Evolutionary conservation across 2,888 invertebrate species (phyloP), one percentile per base, ranked within the genome.

Genomic region (Trachelus stipa): DNA sequence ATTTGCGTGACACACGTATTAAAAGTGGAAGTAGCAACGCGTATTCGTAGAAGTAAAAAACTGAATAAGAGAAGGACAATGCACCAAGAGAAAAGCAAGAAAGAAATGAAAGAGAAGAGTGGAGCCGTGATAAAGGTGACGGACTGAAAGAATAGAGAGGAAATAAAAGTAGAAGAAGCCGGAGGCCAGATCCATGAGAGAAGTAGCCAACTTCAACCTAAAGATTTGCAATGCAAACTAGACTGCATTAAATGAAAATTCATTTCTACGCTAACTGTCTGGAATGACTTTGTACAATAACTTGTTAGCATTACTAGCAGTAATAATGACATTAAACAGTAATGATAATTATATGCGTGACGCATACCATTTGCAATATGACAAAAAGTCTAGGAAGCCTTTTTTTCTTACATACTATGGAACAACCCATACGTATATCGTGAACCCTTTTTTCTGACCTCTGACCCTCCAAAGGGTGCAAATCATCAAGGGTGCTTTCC

Each of bases 221-320:
- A 83, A 85, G 87, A 90, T 90, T 90, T 90, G 90, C 90, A 90
- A 89, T 90, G 89, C 90, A 89, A 90, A 90, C 88, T 86, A 88
- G 87, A 90, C 89, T 90, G 87, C 88, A 89, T 90, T 89, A 89
- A 90, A 89, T 86, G 87, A 83, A 89, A 90, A 90, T 89, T 89
- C 89, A 90, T 89, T 89, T 88, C 89, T 89, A 56, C 89, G 88
- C 88, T 87, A 88, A 89, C 87, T 88, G 87, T 88, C 89, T 87
- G 86, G 85, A 89, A 74, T 34, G 23, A 34, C 35, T 35, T n/a
- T 15, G 35, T 34, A 11, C 12, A 12, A 34, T 71, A 71, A 71
- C 15, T 31, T 12, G 31, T 76, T 68, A 79, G 84, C 81, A 86
- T 88, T 87, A 86, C 87, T 78, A 80, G 81, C 83, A 86, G 87